A percentile compares a stretch with the other conserved stretches of the same genome.
Conservation (phyloP, 2,888 invertebrate species). For the Pandemis cinnamomeana region DNA sequence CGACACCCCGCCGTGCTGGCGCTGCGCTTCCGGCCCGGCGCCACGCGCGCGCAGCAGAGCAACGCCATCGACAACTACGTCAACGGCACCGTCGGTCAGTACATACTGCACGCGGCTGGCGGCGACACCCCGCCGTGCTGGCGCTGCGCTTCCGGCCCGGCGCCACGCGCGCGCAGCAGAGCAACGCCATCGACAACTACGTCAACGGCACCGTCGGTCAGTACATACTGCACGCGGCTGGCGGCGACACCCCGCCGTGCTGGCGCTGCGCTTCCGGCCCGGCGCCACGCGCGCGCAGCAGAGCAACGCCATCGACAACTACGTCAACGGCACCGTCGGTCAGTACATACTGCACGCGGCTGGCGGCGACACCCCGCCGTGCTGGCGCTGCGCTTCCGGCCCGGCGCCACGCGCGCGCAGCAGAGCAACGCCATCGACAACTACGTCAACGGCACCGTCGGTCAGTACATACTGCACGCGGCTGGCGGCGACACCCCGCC, state of each 20-base stretch:
- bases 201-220: conserved; percentile 95
- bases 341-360: conserved; percentile 93
- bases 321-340: conserved; percentile 95
- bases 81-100: conserved; percentile 92
- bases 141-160: conserved; percentile 93
- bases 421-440: conserved; percentile 98
- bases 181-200: conserved; percentile 98
- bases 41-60: conserved; percentile 95
- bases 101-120: conserved; percentile 97
- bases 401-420: conserved; percentile 94
- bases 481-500: conserved; percentile 96
- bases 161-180: conserved; percentile 95
- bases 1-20: conserved; percentile 92
- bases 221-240: conserved; percentile 95
- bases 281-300: conserved; percentile 95
- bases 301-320: conserved; percentile 98
- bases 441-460: conserved; percentile 96
- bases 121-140: conserved; percentile 94
- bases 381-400: conserved; percentile 90
- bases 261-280: conserved; percentile 91
- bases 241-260: conserved; percentile 96
- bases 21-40: conserved; percentile 93
- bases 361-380: conserved; percentile 98
- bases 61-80: conserved; percentile 98
- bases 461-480: conserved; percentile 94